These are phyloP conservation scores for Acanthochromis polyacanthus DNA, from an alignment of 2,113 vertebrate species.

Conservation along the genomic window DNA sequence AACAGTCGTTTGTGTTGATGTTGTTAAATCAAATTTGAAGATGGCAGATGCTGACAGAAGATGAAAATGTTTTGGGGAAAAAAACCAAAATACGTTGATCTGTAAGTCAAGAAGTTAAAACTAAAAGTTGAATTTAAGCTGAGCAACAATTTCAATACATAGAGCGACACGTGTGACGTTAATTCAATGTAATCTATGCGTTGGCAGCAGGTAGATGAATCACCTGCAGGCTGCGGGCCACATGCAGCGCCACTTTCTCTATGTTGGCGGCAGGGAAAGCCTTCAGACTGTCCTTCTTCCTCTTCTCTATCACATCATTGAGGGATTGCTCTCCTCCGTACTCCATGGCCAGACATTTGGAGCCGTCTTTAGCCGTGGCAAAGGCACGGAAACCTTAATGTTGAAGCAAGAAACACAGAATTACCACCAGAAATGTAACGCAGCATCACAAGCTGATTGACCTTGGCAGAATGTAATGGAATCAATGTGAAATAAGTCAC, in stretches of 20 bases:
- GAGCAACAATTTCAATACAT: too few relatives aligned
- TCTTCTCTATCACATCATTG: conserved; percentile 89
- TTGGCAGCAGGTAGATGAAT: neutral
- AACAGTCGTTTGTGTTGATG: neutral
- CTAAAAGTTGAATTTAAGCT: too few relatives aligned
- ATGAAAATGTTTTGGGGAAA: too few relatives aligned
- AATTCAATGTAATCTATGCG: neutral
- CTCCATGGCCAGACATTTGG: conserved; percentile 94
- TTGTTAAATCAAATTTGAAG: too few relatives aligned
- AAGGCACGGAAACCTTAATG: conserved; percentile 90
- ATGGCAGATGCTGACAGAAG: too few relatives aligned
- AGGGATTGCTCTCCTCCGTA: conserved; percentile 93
- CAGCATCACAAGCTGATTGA: too few relatives aligned
- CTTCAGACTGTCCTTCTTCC: conserved; percentile 67
- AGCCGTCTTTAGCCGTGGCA: conserved; percentile 89
- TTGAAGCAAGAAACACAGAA: neutral
- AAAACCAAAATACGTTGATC: too few relatives aligned
- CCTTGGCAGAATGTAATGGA: too few relatives aligned
- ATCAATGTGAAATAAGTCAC: too few relatives aligned
- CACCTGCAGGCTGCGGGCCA: conserved; percentile 90
- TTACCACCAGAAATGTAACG: neutral
- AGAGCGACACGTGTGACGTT: neutral
- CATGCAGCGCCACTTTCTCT: conserved; percentile 89
- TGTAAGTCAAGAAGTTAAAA: too few relatives aligned
- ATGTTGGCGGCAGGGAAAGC: conserved; percentile 88